Evolutionary conservation across 2,797 vertebrate species (phyloP).

Genomic region (Notoglanidium macrostoma): DNA sequence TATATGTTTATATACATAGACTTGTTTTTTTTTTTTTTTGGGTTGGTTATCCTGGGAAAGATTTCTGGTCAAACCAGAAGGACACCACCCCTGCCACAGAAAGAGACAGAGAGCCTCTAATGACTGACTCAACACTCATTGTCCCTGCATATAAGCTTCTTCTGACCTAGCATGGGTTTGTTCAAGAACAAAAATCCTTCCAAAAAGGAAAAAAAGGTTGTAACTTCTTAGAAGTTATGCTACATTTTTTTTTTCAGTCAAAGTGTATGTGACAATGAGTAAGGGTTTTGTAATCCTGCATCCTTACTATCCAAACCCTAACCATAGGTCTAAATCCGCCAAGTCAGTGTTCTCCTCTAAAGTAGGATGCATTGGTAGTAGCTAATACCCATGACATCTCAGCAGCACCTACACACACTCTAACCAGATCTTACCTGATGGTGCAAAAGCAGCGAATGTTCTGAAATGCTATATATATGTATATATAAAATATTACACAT

Average conservation of each 20-base stretch:
- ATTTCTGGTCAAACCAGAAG: slow-evolving; percentile 33
- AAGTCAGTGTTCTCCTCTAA: slow-evolving; percentile 14
- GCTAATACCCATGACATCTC: slow-evolving; percentile 42
- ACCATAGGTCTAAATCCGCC: background rate
- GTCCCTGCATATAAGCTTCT: slow-evolving; percentile 52
- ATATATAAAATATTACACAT: background rate
- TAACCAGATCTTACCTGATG: slow-evolving; percentile 3
- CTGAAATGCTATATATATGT: slow-evolving; percentile 33
- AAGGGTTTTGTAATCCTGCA: slow-evolving; percentile 33
- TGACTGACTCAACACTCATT: slow-evolving; percentile 56
- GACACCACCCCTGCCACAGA: slow-evolving; percentile 42
- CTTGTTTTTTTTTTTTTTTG: slow-evolving; percentile 54
- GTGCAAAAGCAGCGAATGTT: background rate
- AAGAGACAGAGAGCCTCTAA: slow-evolving; percentile 50
- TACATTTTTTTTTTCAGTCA: slow-evolving; percentile 60
- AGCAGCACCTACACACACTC: slow-evolving; percentile 22
- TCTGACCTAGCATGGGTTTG: slow-evolving; percentile 56
- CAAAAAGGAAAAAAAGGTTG: slow-evolving; percentile 68
- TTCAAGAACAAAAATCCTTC: slow-evolving; percentile 72
- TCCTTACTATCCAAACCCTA: slow-evolving; percentile 22
- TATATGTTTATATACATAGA: slow-evolving; percentile 69
- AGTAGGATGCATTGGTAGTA: slow-evolving; percentile 47
- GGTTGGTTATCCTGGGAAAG: slow-evolving; percentile 56
- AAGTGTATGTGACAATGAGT: slow-evolving; percentile 26
- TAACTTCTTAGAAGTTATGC: slow-evolving; percentile 81